Evolutionary conservation across 2,797 vertebrate species (phyloP).

Genomic region (Pangasius krempfi): DNA sequence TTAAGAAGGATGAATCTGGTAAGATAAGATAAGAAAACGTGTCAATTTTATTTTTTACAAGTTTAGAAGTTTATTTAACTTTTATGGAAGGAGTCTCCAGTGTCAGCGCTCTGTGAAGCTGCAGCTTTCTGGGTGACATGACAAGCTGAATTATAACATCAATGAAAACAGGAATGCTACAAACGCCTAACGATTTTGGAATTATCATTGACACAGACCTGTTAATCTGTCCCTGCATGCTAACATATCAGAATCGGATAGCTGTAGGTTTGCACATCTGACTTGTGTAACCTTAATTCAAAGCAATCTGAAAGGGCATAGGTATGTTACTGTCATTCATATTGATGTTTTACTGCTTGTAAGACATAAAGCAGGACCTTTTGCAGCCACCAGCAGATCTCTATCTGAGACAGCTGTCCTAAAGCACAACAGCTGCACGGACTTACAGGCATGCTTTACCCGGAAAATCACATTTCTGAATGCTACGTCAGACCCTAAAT

Average conservation of each 20-base stretch:
- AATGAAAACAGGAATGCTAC: background rate
- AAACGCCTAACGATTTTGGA: background rate
- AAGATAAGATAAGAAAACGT: too few species aligned
- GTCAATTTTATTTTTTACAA: too few species aligned
- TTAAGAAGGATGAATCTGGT: background rate
- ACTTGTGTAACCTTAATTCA: background rate
- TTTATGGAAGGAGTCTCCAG: background rate
- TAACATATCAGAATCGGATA: background rate
- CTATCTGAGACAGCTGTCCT: constrained; percentile 15
- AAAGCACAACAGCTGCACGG: constrained; percentile 50
- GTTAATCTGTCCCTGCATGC: background rate
- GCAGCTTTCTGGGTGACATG: background rate
- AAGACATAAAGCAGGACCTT: constrained; percentile 16
- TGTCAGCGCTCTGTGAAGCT: background rate
- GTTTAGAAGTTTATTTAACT: background rate
- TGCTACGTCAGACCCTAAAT: constrained; percentile 32
- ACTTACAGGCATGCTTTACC: constrained; percentile 30
- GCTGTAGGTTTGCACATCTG: background rate
- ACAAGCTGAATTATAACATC: background rate
- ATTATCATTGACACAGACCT: background rate
- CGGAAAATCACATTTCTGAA: constrained; percentile 50
- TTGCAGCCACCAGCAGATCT: background rate
- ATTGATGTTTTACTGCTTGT: constrained; percentile 14
- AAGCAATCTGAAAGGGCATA: background rate
- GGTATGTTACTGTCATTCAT: background rate